Evolutionary conservation across 1,140 invertebrate species (phyloP), one percentile per base, ranked within the genome.

Genomic region (Drosophila kikkawai): DNA sequence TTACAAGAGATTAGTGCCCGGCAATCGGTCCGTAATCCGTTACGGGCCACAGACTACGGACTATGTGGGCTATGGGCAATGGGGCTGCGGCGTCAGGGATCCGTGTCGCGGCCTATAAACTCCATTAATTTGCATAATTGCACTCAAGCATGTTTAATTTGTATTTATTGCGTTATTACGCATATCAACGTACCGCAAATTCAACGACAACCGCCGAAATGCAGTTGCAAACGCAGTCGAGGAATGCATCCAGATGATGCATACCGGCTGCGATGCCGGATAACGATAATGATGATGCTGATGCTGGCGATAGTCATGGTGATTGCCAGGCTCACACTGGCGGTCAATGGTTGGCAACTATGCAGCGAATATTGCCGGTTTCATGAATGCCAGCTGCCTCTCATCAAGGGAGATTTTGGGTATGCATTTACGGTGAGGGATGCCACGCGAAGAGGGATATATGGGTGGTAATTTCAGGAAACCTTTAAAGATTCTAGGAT

Each of bases 61-160:
- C 51, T 9, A 13, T 7, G 17, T 6, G 12, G 51, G 4, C 51
- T 9, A 13, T 7, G 17, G 47, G 47, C 22, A 9, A 29, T 13
- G 17, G 41, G 51, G 17, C 48, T 47, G 44, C 22, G 66, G 61
- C 48, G 55, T 64, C 57, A 60, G 64, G 44, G 48, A 61, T 76
- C 61, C 64, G 71, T 50, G 68, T 60, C 39, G 82, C 60, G 59
- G 58, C 66, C 81, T 81, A 82, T 90, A 85, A 90, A 90, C 85
- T 85, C 75, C 81, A 80, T 74, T 80, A 63, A 90, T 90, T 90
- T 90, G 71, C 85, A 90, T 90, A 90, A 90, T 90, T 80, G 81
- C 85, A 90, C 85, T 90, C 85, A 90, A 90, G 85, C 85, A 84
- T 90, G 86, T 81, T 90, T 90, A 90, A 90, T 90, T 90, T 90